Base-by-base conservation (phyloP, 2,797 vertebrate genomes). In the Astyanax mexicanus region DNA sequence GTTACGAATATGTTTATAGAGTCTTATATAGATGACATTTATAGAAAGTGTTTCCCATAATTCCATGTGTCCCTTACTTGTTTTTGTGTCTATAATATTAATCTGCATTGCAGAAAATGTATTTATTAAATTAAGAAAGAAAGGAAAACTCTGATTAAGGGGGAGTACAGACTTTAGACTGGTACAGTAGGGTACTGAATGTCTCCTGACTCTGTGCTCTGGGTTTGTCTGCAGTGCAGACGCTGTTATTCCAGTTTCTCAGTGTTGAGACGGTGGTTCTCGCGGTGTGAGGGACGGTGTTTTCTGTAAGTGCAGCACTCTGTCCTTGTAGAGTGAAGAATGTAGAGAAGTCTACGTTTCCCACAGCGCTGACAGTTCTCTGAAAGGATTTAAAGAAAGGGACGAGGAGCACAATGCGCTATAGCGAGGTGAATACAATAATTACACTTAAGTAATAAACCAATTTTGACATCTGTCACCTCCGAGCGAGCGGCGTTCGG, bases 391-490 rank as follows among this genome's bases (percentile, higher is more conserved):
- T 78, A 83, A 86, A 89, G 86, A 86, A 86, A 74, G 76, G 78
- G 86, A 75, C 44, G 85, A 27, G 87, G 85, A 85, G 58, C 40
- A 78, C 60, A 78, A 71, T 69, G 64, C 87, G 8, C 32, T 21
- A 60, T 57, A 51, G 60, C 44, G 69, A 55, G 61, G 35, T 29
- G 51, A 79, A 76, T 44, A 64, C 57, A 87, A 89, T 91, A 91
- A 94, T 91, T 91, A 89, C 84, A 82, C 81, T 78, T 88, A 89
- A 92, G 91, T 91, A 89, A 91, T 92, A 88, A 92, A 90, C 89
- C 87, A 87, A 90, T 90, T 90, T 89, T 93, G 91, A 92, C 91
- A 92, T 92, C 87, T 90, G 89, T 93, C 92, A 93, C 87, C 90
- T 87, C 85, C 79, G 86, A 90, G 87, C 79, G 86, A 90, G 87